Percentiles rank a stretch among this genome's conserved stretches.
Conservation (phyloP, 2,797 vertebrate species). For the Gambusia yucatana region DNA sequence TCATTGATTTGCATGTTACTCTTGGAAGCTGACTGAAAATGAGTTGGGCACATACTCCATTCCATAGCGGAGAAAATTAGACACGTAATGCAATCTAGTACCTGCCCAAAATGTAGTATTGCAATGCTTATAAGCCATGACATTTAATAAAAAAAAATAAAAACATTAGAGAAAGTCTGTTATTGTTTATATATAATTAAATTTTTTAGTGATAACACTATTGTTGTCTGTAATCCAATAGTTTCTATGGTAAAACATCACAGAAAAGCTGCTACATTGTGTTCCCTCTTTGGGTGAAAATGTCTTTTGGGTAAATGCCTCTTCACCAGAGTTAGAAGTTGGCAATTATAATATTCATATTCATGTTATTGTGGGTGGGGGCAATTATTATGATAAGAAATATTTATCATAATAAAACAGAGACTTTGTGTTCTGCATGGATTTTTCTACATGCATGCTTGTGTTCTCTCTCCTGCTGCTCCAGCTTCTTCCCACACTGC, state of each 20-base stretch:
- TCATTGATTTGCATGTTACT: constrained; percentile 23
- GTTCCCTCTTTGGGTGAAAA: background rate
- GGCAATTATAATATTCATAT: background rate
- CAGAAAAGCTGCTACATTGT: background rate
- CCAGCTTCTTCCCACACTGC: too few relatives aligned
- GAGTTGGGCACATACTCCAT: background rate
- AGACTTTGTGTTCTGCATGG: background rate
- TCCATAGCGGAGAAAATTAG: background rate
- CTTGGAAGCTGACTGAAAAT: background rate
- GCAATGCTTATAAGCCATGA: background rate
- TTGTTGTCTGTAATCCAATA: background rate
- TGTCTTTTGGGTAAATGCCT: background rate
- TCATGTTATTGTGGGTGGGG: background rate
- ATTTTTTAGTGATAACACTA: background rate
- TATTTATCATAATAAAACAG: background rate
- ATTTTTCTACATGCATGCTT: too few relatives aligned
- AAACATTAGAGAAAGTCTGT: background rate
- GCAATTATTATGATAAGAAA: background rate
- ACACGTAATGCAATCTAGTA: too few relatives aligned
- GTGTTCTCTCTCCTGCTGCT: too few relatives aligned
- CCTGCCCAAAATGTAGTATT: background rate
- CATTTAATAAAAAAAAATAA: background rate
- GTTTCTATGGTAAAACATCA: background rate
- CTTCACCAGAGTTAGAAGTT: too few relatives aligned
- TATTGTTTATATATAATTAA: background rate